Evolutionary conservation across 2,888 invertebrate species (phyloP).

Genomic region (Eristalinus aeneus): DNA sequence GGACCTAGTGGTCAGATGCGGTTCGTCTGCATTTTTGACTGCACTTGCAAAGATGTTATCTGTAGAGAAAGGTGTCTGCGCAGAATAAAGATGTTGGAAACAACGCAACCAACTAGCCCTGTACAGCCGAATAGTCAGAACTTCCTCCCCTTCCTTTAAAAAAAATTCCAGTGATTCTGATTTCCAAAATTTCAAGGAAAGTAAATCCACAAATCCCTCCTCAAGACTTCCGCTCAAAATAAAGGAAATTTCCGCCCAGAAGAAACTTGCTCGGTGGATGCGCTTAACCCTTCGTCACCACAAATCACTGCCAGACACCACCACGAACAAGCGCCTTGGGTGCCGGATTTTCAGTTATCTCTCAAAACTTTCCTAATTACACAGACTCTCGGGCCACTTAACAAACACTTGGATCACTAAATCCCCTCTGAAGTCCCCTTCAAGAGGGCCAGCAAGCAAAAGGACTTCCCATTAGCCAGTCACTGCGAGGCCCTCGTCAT

Average conservation of each 20-base stretch:
- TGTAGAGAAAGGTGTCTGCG: too few relatives aligned
- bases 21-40: too few relatives aligned
- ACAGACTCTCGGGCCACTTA: not conserved
- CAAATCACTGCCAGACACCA: not conserved
- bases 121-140: too few relatives aligned
- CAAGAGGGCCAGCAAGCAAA: not conserved
- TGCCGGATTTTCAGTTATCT: not conserved
- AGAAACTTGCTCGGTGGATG: not conserved
- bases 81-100: too few relatives aligned
- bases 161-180: too few relatives aligned
- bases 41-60: too few relatives aligned
- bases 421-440: not conserved
- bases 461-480: conserved; percentile 1
- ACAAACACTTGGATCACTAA: not conserved
- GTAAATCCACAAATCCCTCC: too few relatives aligned
- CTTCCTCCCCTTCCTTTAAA: too few relatives aligned
- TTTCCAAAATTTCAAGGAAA: too few relatives aligned
- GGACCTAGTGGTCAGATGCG: too few relatives aligned
- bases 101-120: too few relatives aligned
- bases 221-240: too few relatives aligned
- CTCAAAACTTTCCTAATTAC: not conserved
- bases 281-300: not conserved
- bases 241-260: not conserved
- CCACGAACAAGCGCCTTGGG: not conserved
- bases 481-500: conserved; percentile 8